A percentile compares a stretch with the other conserved stretches of the same genome.
These are phyloP conservation scores for Anguilla pacifica DNA, from an alignment of 2,797 vertebrate species.

Conservation along the genomic window DNA sequence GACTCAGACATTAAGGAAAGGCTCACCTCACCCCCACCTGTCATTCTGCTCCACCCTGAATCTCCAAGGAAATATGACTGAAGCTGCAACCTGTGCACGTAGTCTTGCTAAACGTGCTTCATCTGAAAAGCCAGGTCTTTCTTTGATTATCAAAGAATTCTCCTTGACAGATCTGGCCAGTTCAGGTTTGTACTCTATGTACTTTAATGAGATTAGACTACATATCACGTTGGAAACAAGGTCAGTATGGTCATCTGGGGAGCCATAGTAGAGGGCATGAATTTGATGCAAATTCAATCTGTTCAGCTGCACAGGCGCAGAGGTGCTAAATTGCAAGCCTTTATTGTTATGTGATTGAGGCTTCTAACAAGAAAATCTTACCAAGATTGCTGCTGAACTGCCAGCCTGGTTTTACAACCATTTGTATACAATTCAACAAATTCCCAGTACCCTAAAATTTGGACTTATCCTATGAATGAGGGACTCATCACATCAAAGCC, in stretches of 20 bases:
- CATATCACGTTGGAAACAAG: neutral
- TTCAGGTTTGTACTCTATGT: neutral
- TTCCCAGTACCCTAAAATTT: too few relatives aligned
- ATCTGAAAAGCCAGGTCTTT: neutral
- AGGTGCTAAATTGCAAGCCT: neutral
- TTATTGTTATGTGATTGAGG: neutral
- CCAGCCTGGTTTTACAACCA: neutral
- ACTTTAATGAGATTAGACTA: neutral
- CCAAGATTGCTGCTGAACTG: neutral
- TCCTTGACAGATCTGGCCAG: neutral
- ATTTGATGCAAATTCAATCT: slow-evolving; percentile 2
- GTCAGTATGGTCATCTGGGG: neutral
- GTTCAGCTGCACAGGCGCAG: neutral
- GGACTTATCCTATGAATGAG: too few relatives aligned
- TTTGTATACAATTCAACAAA: neutral
- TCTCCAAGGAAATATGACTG: neutral
- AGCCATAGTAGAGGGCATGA: neutral
- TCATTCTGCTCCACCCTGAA: neutral
- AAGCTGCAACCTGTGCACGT: neutral
- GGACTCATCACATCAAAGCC: too few relatives aligned
- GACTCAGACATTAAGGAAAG: neutral
- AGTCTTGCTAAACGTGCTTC: neutral
- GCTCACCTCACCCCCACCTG: neutral
- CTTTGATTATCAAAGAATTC: neutral
- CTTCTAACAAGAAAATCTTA: neutral